Evolutionary conservation across 2,113 vertebrate genomes (phyloP), one percentile per base, ranked within the genome.

Genomic region (Turdus rufiventris): DNA sequence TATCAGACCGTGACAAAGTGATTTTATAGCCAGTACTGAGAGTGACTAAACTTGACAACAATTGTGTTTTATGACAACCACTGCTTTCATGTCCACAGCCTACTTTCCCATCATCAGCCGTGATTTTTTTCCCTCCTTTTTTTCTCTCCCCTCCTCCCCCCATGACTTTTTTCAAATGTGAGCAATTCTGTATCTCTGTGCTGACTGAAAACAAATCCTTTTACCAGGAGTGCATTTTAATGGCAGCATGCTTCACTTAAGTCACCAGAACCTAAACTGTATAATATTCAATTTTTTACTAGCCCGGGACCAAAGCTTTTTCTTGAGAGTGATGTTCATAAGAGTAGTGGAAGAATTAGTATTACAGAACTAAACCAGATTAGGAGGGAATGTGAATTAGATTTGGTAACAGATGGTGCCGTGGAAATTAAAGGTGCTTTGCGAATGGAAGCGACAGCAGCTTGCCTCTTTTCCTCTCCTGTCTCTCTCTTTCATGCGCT

Each of bases 401-500:
- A 99, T 99, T 99, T 99, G 98, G 98, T 98, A 99, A 99, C 99
- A 99, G 99, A 99, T 99, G 99, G 99, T 98, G 98, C 97, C 89
- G 96, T 98, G 98, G 98, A 98, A 98, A 98, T 99, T 99, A 98
- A 99, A 99, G 99, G 98, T 99, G 98, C 99, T 98, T 98, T 98
- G 98, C 98, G 97, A 98, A 98, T 98, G 98, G 98, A 98, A 98
- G 96, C 89, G 97, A 97, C 98, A 98, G 98, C 98, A 98, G 98
- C 98, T 98, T 96, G 98, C 98, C 92, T 97, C 96, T 96, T 97
- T 96, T 95, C 91, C 92, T 97, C 93, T 96, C 89, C 90, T 72
- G 95, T 91, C 96, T 97, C 97, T 96, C 96, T 96, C 71, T 80
- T 97, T 93, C 97, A 71, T 90, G 94, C 62, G 50, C 95, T 98